A percentile compares a stretch with the other conserved stretches of the same genome.
Conservation (phyloP, 2,113 vertebrate species). For the Garra rufa region DNA sequence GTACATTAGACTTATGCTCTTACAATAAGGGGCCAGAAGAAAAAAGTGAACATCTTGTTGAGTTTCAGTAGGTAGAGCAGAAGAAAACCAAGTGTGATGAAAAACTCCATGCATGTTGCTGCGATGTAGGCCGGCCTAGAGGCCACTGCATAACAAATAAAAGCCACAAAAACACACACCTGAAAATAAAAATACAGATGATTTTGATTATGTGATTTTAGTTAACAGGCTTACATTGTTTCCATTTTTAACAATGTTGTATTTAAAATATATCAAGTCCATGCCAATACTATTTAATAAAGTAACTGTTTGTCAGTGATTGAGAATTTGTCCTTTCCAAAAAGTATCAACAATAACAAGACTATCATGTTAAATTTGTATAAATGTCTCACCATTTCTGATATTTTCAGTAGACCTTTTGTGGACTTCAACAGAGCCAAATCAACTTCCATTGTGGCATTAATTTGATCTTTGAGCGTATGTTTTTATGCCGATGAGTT, state of each 20-base stretch:
- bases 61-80: conserved; percentile 80
- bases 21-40: conserved; percentile 88
- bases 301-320: background rate
- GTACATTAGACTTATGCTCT: conserved; percentile 49
- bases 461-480: background rate
- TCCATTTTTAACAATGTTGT: background rate
- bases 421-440: conserved; percentile 66
- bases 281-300: background rate
- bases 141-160: conserved; percentile 73
- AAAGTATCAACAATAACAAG: background rate
- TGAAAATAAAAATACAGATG: conserved; percentile 51
- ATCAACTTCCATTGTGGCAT: conserved; percentile 62
- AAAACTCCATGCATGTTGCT: conserved; percentile 74
- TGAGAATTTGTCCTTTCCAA: background rate
- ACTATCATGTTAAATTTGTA: background rate
- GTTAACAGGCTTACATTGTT: background rate
- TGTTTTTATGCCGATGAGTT: background rate
- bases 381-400: conserved; percentile 71
- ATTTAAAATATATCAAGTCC: background rate
- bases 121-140: conserved; percentile 67
- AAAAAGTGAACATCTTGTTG: conserved; percentile 69
- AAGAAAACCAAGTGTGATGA: conserved; percentile 72
- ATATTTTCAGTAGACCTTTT: conserved; percentile 69
- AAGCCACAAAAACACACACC: conserved; percentile 65
- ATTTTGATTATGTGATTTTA: background rate